phyloP scores from a whole-genome alignment of 2,113 vertebrate genomes.

The Lasiurus cinereus region DNA sequence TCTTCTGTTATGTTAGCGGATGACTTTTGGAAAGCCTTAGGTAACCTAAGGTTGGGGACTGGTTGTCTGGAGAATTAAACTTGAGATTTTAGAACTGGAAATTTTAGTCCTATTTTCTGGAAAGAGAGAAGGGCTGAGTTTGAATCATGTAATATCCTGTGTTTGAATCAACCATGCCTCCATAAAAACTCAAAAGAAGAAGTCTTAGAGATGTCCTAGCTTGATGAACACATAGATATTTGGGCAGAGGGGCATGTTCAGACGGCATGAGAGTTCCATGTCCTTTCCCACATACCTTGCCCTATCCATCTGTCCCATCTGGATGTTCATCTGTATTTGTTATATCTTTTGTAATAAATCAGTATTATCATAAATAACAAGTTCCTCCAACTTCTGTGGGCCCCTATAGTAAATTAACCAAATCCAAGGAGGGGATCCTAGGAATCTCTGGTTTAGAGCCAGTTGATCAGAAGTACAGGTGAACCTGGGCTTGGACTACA shows the following conservation, averaged over 20 bases:
- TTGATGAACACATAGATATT: not conserved
- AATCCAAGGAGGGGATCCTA: not conserved
- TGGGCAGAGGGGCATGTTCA: not conserved
- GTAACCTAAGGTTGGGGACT: not conserved
- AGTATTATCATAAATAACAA: not conserved
- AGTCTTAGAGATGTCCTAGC: not conserved
- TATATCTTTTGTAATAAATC: not conserved
- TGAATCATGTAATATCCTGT: not conserved
- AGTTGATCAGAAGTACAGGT: not conserved
- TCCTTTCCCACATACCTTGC: not conserved
- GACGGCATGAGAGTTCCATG: not conserved
- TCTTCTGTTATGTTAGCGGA: not conserved
- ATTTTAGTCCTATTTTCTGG: not conserved
- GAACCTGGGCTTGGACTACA: not conserved
- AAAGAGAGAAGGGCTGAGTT: not conserved
- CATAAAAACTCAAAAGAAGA: not conserved
- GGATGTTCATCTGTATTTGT: not conserved
- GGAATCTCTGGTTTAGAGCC: not conserved
- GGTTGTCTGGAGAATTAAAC: not conserved
- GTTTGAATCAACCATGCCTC: not conserved
- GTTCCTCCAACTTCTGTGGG: not conserved
- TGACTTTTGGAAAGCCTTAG: not conserved
- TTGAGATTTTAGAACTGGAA: not conserved
- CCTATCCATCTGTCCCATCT: not conserved
- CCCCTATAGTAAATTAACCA: not conserved